Evolutionary conservation across 2,113 vertebrate genomes (phyloP).

Genomic region (Spheniscus mendiculus): DNA sequence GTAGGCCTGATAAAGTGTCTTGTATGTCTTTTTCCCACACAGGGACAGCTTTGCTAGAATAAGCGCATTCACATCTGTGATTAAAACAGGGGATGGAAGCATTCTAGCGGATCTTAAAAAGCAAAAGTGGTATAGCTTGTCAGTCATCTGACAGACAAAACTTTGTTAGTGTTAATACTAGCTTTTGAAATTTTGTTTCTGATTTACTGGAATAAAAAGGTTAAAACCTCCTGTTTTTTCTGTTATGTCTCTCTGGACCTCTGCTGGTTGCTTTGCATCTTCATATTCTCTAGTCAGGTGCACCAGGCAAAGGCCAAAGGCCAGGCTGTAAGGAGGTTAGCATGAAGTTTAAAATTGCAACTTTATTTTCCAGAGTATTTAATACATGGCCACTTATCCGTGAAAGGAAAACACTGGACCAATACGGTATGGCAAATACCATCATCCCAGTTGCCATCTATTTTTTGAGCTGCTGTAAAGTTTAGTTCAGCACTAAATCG

Average conservation of each 20-base stretch:
- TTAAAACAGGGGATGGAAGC: not conserved
- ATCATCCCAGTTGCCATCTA: not conserved
- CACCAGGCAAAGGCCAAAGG: not conserved
- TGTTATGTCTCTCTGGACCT: not conserved
- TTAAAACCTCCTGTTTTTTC: not conserved
- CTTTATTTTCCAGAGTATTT: not conserved
- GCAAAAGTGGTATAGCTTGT: not conserved
- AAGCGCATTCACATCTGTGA: not conserved
- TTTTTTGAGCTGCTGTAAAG: conserved; percentile 55
- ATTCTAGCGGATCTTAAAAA: not conserved
- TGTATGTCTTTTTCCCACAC: not conserved
- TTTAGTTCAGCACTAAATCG: conserved; percentile 57
- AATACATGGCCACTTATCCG: rapidly evolving
- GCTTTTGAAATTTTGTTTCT: not conserved
- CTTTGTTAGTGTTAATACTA: not conserved
- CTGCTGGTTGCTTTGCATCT: not conserved
- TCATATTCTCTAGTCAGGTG: not conserved
- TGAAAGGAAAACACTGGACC: not conserved
- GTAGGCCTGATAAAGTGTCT: not conserved
- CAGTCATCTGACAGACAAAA: not conserved
- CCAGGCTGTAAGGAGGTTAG: not conserved
- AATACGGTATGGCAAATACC: not conserved
- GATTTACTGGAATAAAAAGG: not conserved
- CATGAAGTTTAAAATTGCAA: not conserved
- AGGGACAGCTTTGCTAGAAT: not conserved